Conservation (phyloP, 2,888 invertebrate genomes). For the Stenchaetothrips biformis region DNA sequence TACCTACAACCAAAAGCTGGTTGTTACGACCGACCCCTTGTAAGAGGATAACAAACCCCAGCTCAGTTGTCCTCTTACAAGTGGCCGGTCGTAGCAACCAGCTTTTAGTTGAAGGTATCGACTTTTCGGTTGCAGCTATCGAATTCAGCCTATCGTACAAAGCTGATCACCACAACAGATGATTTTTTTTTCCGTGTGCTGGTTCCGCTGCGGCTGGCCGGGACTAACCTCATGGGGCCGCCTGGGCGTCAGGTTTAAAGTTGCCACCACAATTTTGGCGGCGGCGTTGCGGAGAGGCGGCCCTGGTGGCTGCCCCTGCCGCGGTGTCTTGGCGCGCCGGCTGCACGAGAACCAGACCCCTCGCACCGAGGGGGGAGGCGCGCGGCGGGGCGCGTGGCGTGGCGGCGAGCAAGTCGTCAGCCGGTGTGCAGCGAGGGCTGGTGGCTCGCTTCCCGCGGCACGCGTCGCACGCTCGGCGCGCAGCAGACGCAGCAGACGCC, state of each 20-base stretch:
- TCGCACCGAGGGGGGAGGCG: not conserved
- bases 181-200: too few relatives aligned
- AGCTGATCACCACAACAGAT: too few relatives aligned
- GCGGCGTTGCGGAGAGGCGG: not conserved
- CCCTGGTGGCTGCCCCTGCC: not conserved
- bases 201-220: too few relatives aligned
- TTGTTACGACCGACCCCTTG: too few relatives aligned
- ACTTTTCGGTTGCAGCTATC: too few relatives aligned
- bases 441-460: not conserved
- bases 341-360: not conserved
- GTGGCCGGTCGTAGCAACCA: too few relatives aligned
- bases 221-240: slow-evolving; percentile 3
- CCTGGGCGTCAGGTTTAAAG: not conserved
- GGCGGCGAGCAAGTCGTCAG: not conserved
- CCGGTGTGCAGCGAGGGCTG: slow-evolving; percentile 20
- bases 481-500: too few relatives aligned
- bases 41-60: too few relatives aligned
- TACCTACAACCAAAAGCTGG: too few relatives aligned
- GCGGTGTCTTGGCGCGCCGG: not conserved
- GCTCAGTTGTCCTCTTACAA: too few relatives aligned
- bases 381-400: not conserved
- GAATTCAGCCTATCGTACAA: too few relatives aligned
- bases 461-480: not conserved
- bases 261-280: slow-evolving; percentile 19
- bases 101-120: too few relatives aligned